These are phyloP conservation scores for Mormoops blainvillei DNA, from an alignment of 2,113 vertebrate species.

Conservation along the genomic window DNA sequence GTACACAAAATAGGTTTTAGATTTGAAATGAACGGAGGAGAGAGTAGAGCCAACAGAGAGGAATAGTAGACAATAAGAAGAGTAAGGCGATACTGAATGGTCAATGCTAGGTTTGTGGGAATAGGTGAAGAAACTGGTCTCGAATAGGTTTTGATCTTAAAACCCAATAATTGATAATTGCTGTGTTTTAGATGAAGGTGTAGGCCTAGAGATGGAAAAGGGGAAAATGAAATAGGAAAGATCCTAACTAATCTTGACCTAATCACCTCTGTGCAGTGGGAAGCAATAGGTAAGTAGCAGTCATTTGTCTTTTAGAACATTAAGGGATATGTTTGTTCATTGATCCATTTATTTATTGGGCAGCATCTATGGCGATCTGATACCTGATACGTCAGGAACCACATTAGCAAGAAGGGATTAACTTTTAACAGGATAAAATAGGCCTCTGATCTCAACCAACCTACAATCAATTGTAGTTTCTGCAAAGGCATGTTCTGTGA, in stretches of 20 bases:
- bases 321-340: neutral
- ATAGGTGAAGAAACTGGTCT: neutral
- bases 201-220: neutral
- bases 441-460: neutral
- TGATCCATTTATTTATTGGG: neutral
- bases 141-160: neutral
- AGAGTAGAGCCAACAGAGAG: fast-evolving
- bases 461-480: fast-evolving
- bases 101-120: neutral
- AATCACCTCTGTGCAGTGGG: neutral
- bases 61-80: neutral
- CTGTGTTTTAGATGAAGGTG: neutral
- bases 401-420: neutral
- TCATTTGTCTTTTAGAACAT: neutral
- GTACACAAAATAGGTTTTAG: neutral
- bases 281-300: neutral
- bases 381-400: neutral
- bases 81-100: neutral
- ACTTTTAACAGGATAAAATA: neutral
- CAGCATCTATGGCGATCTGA: neutral
- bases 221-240: neutral
- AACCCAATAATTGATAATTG: neutral
- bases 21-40: neutral
- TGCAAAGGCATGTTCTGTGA: neutral
- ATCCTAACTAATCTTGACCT: neutral